Evolutionary conservation across 2,888 invertebrate species (phyloP), one percentile per base, ranked within the genome.

Genomic region (Diadegma fenestrale): DNA sequence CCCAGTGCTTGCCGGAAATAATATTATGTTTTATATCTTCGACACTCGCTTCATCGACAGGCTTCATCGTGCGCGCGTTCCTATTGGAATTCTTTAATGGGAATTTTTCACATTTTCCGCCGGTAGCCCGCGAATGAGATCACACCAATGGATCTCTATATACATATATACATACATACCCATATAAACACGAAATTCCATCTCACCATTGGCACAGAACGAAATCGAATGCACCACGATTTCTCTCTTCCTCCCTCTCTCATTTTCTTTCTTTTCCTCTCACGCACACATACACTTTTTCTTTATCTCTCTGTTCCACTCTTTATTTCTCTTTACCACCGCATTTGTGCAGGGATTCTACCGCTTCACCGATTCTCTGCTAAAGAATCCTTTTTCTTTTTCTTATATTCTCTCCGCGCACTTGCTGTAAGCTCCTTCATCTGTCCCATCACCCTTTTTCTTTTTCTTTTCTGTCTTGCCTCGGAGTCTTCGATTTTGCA

Each of bases 71-170:
- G 63, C 75, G 63, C 75, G 12, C 58, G 43, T 64, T 63, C 58
- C 89, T 92, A 92, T 92, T 91, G 92, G 92, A 92, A 92, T 92
- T 90, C 90, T 89, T 92, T 92, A 92, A 92, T 92, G 92, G 92
- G 91, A 92, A 92, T 92, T 92, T 92, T 92, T 92, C 92, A 91
- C 92, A 92, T 92, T 92, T 92, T 92, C 91, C 91, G 90, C 88
- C 92, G 89, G 90, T 89, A 87, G 78, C 87, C 86, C 87, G 90
- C 90, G 89, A 92, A 92, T 92, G 91, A 91, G 90, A 92, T 89
- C 90, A 88, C 88, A 87, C 86, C 88, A 26, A 54, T 26, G 26
- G 14, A 17, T 33, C 19, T 64, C 33, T 48, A 51, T 71, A 51
- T 51, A n/a, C 10, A 30, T 17, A 71, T 22, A n/a, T 33, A 33